Conservation (phyloP, 2,888 invertebrate species). For the Tenthredo notha region DNA sequence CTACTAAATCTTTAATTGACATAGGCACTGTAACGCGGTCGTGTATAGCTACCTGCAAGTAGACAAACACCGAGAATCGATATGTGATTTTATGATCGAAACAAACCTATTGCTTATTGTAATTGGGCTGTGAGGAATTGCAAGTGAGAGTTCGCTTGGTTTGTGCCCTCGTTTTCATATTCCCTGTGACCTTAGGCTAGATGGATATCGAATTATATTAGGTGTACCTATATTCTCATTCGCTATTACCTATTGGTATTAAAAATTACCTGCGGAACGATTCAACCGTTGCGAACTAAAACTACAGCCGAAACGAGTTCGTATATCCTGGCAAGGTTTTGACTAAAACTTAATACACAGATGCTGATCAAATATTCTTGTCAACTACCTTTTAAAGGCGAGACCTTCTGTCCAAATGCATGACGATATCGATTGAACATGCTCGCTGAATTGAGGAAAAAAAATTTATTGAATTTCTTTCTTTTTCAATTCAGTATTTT, state of each 20-base stretch:
- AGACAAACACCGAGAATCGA: constrained; percentile 14
- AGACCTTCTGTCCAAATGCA: constrained; percentile 23
- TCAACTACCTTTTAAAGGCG: neutral
- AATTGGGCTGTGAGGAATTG: neutral
- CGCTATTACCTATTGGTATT: constrained; percentile 5
- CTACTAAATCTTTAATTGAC: constrained; percentile 37
- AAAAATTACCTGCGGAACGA: neutral
- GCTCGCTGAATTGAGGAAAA: neutral
- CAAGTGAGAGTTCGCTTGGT: constrained; percentile 37
- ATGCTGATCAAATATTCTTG: constrained; percentile 2
- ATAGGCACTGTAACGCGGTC: constrained; percentile 34
- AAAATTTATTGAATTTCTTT: neutral
- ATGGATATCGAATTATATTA: constrained; percentile 13
- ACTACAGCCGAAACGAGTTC: constrained; percentile 6
- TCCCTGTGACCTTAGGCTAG: constrained; percentile 48
- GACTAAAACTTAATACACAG: neutral
- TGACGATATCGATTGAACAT: constrained; percentile 19
- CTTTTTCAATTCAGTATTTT: neutral
- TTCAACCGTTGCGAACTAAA: constrained; percentile 36
- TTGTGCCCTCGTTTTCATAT: constrained; percentile 50
- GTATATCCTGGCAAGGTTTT: constrained; percentile 16
- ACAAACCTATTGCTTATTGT: neutral
- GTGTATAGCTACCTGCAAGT: neutral
- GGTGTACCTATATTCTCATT: neutral
- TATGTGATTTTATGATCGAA: neutral